Evolutionary conservation across 1,140 invertebrate genomes (phyloP).

Genomic region (Drepana arcuata): DNA sequence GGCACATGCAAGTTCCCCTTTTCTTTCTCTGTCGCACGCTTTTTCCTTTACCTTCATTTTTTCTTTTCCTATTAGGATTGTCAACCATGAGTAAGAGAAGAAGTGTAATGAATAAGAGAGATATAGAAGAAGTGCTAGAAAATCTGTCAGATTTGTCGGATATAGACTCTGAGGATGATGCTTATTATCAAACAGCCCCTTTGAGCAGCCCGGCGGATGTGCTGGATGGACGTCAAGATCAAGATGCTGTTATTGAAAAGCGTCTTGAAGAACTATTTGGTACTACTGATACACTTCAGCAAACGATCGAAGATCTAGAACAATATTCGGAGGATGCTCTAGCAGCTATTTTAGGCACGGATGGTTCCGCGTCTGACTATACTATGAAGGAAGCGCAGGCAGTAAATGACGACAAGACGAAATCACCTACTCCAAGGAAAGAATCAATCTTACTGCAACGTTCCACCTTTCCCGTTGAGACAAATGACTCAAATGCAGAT

Average conservation of each 20-base stretch:
- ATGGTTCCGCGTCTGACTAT: neutral
- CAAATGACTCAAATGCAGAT: neutral
- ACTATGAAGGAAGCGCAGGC: neutral
- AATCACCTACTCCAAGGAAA: neutral
- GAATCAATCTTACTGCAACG: neutral
- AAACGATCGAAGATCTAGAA: conserved; percentile 1
- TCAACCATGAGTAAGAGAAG: neutral
- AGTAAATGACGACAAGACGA: neutral
- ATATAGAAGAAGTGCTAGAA: conserved; percentile 1
- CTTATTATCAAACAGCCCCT: conserved; percentile 6
- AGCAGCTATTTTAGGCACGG: neutral
- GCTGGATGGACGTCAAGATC: conserved; percentile 3
- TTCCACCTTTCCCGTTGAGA: neutral
- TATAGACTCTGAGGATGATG: conserved; percentile 11
- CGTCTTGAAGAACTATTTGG: conserved; percentile 13
- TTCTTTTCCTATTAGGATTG: neutral
- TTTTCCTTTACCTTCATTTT: neutral
- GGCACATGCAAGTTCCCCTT: neutral
- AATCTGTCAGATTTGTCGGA: conserved; percentile 13
- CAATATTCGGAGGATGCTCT: neutral
- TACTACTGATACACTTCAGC: neutral
- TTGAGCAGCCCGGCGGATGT: conserved; percentile 7
- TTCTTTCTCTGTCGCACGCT: neutral
- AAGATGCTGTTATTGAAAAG: conserved; percentile 11
- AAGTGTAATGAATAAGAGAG: neutral